Conservation (phyloP, 2,797 vertebrate species). For the Myiotriccus ornatus region DNA sequence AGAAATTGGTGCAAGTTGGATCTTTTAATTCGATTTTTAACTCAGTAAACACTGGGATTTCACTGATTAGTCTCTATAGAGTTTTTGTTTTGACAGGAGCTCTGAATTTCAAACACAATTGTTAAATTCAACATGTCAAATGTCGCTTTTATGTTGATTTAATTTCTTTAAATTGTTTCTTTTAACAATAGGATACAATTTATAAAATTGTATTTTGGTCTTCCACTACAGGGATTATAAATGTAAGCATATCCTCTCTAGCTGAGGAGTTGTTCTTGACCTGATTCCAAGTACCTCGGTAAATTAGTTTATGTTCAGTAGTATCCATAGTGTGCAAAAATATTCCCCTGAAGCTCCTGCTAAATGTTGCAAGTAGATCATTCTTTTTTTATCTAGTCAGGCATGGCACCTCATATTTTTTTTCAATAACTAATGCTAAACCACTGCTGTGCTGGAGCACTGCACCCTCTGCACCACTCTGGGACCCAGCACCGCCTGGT, state of each 20-base stretch:
- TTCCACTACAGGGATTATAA: slow-evolving; percentile 17
- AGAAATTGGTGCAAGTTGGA: background rate
- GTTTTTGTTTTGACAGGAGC: background rate
- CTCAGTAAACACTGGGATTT: background rate
- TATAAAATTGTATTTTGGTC: background rate
- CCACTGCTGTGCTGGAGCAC: background rate
- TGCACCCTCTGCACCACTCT: background rate
- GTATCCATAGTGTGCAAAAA: slow-evolving; percentile 21
- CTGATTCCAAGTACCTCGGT: slow-evolving; percentile 34
- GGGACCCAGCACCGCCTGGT: background rate
- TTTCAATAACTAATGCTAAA: background rate
- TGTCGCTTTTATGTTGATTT: background rate
- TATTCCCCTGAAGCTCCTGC: slow-evolving; percentile 42
- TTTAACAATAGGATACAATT: background rate
- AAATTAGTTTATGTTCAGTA: slow-evolving; percentile 61
- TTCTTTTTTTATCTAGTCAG: background rate
- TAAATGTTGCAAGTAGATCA: slow-evolving; percentile 21
- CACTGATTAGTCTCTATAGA: background rate
- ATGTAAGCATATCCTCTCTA: slow-evolving; percentile 1
- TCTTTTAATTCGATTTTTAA: background rate
- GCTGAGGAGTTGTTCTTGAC: slow-evolving; percentile 44
- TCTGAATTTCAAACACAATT: background rate
- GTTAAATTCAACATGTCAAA: background rate
- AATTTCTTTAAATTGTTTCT: slow-evolving; percentile 9
- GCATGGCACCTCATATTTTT: background rate